Evolutionary conservation across 2,888 invertebrate genomes (phyloP).

Genomic region (Hirtodrosophila alboralis): DNA sequence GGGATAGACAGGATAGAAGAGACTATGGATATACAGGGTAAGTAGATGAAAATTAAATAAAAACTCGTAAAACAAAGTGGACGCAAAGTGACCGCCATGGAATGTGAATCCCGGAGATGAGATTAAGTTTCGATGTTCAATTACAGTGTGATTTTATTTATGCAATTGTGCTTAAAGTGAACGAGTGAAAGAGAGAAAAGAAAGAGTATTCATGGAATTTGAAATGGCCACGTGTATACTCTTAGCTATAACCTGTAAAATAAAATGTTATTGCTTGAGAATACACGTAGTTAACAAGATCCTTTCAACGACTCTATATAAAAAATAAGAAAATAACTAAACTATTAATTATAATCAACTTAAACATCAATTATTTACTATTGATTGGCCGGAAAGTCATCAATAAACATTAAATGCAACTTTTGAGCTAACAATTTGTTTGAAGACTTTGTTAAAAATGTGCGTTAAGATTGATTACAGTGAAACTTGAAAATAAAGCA

Average conservation of each 20-base stretch:
- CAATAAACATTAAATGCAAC: slow-evolving; percentile 45
- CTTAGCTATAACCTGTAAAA: slow-evolving; percentile 98
- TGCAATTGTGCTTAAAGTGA: not conserved
- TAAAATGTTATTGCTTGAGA: slow-evolving; percentile 99
- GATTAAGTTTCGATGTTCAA: slow-evolving; percentile 20
- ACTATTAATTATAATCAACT: not conserved
- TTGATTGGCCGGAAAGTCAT: slow-evolving; percentile 35
- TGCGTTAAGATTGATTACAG: slow-evolving; percentile 46
- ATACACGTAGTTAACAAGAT: slow-evolving; percentile 99
- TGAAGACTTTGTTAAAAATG: slow-evolving; percentile 24
- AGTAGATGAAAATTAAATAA: slow-evolving; percentile 68
- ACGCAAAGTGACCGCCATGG: slow-evolving; percentile 48
- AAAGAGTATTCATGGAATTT: slow-evolving; percentile 83
- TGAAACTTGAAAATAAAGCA: slow-evolving; percentile 15
- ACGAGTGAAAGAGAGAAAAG: not conserved
- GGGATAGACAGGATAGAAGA: not conserved
- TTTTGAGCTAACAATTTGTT: slow-evolving; percentile 36
- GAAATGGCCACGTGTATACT: slow-evolving; percentile 99
- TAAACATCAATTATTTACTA: slow-evolving; percentile 39
- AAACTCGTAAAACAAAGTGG: slow-evolving; percentile 45
- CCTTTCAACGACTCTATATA: slow-evolving; percentile 71
- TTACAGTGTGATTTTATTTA: slow-evolving; percentile 16
- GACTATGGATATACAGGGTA: slow-evolving; percentile 29
- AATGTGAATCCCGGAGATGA: slow-evolving; percentile 22
- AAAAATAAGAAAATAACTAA: no score